phyloP scores from a whole-genome alignment of 2,797 vertebrate species.

The Cryptoblepharus egeriae region DNA sequence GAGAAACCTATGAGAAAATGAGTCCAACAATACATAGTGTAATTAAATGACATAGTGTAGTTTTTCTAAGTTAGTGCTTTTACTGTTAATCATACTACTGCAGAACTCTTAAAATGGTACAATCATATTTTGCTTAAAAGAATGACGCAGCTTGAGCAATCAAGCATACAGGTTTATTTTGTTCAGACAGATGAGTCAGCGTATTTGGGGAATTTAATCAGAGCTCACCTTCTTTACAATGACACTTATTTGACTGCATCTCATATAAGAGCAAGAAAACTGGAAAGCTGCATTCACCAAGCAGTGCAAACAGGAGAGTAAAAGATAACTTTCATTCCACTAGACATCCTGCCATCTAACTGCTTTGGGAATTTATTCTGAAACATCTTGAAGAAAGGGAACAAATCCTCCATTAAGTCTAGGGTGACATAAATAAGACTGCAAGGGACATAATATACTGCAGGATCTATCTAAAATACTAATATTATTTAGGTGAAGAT shows the following conservation, averaged over 20 bases:
- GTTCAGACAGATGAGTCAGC: constrained; percentile 46
- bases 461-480: neutral
- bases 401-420: neutral
- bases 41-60: neutral
- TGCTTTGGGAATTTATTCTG: neutral
- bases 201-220: constrained; percentile 59
- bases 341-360: neutral
- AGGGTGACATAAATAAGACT: neutral
- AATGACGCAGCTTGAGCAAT: constrained; percentile 31
- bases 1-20: constrained; percentile 30
- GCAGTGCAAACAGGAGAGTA: neutral
- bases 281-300: neutral
- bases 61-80: constrained; percentile 14
- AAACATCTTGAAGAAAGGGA: neutral
- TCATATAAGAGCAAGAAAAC: constrained; percentile 20
- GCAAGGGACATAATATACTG: neutral
- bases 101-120: constrained; percentile 38
- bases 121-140: constrained; percentile 41
- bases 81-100: constrained; percentile 2
- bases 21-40: neutral
- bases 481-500: neutral
- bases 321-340: neutral
- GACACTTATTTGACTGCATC: constrained; percentile 19
- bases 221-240: constrained; percentile 40
- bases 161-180: constrained; percentile 41